Conservation (phyloP, 1,140 invertebrate genomes). For the Bilobella aurantiaca region DNA sequence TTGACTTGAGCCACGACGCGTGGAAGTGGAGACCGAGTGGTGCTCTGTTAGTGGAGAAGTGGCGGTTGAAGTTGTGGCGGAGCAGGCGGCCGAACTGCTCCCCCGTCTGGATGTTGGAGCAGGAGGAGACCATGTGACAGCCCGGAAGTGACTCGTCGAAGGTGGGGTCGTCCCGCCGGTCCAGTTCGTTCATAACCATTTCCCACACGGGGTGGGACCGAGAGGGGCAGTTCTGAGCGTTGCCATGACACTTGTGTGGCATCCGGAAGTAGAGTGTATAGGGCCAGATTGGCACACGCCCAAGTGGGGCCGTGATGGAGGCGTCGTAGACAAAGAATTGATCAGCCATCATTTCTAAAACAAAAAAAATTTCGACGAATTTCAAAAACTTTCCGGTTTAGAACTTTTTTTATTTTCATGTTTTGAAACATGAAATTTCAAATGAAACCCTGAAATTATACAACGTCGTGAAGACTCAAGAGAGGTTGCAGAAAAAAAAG, state of each 20-base stretch:
- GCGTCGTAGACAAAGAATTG: conserved; percentile 90
- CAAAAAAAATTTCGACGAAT: not conserved
- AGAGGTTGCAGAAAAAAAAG: too few species aligned
- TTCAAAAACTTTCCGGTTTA: too few species aligned
- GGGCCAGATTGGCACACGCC: conserved; percentile 84
- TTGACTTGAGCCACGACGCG: conserved; percentile 88
- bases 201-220: conserved; percentile 86
- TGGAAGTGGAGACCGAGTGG: conserved; percentile 91
- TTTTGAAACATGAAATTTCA: too few species aligned
- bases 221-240: conserved; percentile 81
- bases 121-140: conserved; percentile 58
- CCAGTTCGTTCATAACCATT: conserved; percentile 90
- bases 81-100: conserved; percentile 73
- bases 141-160: conserved; percentile 78
- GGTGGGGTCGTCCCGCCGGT: conserved; percentile 78
- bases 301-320: conserved; percentile 78
- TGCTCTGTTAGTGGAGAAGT: conserved; percentile 82
- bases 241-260: conserved; percentile 82
- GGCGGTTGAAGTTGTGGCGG: conserved; percentile 86
- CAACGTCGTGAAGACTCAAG: too few species aligned
- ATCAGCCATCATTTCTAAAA: conserved; percentile 2
- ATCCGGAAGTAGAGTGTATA: conserved; percentile 82
- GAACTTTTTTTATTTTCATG: too few species aligned
- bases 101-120: conserved; percentile 78
- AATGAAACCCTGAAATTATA: too few species aligned